Evolutionary conservation across 2,797 vertebrate genomes (phyloP).

Genomic region (Lutjanus argentimaculatus): DNA sequence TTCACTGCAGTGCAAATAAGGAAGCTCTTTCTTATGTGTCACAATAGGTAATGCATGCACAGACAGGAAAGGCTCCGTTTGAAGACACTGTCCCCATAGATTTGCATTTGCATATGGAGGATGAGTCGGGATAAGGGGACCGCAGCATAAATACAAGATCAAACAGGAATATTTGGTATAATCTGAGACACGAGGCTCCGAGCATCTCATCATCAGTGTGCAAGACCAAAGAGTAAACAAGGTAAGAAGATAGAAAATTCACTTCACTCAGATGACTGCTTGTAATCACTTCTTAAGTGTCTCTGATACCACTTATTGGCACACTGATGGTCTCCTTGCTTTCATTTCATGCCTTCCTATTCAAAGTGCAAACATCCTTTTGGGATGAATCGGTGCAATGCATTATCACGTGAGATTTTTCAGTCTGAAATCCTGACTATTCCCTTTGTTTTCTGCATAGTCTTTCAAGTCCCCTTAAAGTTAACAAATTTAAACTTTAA

Average conservation of each 20-base stretch:
- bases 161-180: slow-evolving; percentile 56
- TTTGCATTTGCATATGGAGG: slow-evolving; percentile 61
- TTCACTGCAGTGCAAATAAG: slow-evolving; percentile 36
- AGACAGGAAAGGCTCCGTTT: slow-evolving; percentile 53
- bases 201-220: slow-evolving; percentile 30
- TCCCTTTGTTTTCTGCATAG: neutral
- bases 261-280: slow-evolving; percentile 26
- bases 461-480: neutral
- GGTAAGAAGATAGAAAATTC: slow-evolving; percentile 21
- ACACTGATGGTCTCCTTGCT: slow-evolving; percentile 2
- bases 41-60: slow-evolving; percentile 50
- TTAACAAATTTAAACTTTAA: neutral
- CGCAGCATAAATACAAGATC: slow-evolving; percentile 51
- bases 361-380: slow-evolving; percentile 33
- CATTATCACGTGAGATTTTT: neutral
- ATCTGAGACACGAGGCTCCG: slow-evolving; percentile 19
- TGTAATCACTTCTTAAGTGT: slow-evolving; percentile 36
- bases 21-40: slow-evolving; percentile 25
- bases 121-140: slow-evolving; percentile 13
- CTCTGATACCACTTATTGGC: slow-evolving; percentile 18
- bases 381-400: neutral
- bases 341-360: slow-evolving; percentile 24
- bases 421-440: neutral
- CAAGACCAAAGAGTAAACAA: slow-evolving; percentile 46
- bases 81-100: slow-evolving; percentile 57